A percentile compares a stretch with the other conserved stretches of the same genome.
These are phyloP conservation scores for Ctenopoma multispine DNA, from an alignment of 2,797 vertebrate genomes.

Conservation along the genomic window DNA sequence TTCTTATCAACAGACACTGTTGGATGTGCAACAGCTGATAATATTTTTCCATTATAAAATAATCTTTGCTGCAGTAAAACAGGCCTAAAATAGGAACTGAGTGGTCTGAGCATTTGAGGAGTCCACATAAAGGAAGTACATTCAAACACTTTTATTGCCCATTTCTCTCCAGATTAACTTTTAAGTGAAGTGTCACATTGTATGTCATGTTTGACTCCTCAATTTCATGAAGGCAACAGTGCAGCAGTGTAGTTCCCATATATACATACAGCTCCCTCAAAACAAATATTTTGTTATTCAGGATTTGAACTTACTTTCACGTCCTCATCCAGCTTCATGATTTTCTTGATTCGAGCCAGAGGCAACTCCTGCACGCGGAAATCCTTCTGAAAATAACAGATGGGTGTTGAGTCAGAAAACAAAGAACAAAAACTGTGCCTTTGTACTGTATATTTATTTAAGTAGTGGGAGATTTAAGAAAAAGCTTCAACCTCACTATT, in stretches of 20 bases:
- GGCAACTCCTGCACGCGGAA: constrained; percentile 98
- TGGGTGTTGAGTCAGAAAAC: constrained; percentile 27
- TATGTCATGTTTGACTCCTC: not conserved
- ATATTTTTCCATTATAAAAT: constrained; percentile 23
- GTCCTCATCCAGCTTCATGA: constrained; percentile 99
- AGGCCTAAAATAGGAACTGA: not conserved
- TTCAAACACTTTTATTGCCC: not conserved
- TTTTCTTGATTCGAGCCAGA: constrained; percentile 98
- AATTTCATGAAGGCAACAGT: not conserved
- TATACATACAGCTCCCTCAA: not conserved
- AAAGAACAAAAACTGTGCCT: not conserved
- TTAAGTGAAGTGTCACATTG: not conserved
- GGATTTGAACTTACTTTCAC: constrained; percentile 89
- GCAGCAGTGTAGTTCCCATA: not conserved
- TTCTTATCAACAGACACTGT: constrained; percentile 25
- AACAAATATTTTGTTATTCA: not conserved
- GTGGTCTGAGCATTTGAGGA: not conserved
- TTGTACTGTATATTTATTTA: not conserved
- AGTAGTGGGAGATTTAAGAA: not conserved
- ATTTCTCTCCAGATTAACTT: not conserved
- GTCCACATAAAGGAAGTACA: not conserved
- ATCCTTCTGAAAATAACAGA: constrained; percentile 91
- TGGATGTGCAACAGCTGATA: constrained; percentile 5
- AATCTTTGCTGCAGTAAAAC: constrained; percentile 8
- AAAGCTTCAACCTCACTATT: not conserved